Evolutionary conservation across 1,140 invertebrate genomes (phyloP).

Genomic region (Tenebrio molitor): DNA sequence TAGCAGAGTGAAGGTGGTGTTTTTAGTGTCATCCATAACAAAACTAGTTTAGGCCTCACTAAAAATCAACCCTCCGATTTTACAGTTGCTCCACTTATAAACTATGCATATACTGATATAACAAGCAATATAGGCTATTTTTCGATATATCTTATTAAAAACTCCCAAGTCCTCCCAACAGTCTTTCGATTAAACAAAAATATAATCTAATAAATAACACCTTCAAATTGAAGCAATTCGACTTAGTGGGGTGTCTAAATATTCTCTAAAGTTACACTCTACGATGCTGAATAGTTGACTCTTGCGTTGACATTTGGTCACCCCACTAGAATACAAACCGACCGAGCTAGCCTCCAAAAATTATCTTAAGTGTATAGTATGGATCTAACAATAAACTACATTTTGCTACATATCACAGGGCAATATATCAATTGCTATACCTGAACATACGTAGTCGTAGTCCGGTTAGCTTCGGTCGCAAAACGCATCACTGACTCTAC

Average conservation of each 20-base stretch:
- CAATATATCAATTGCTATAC: constrained; percentile 57
- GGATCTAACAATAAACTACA: constrained; percentile 43
- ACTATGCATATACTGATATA: constrained; percentile 43
- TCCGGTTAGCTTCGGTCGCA: constrained; percentile 48
- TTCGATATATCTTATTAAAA: constrained; percentile 35
- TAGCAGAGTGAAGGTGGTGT: constrained; percentile 35
- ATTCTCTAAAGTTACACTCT: too few species aligned
- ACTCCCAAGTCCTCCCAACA: constrained; percentile 32
- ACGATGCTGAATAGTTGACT: too few species aligned
- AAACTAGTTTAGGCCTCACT: constrained; percentile 10
- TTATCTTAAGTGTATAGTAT: constrained; percentile 9
- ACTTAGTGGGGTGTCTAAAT: constrained; percentile 11
- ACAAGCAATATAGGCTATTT: constrained; percentile 46
- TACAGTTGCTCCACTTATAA: constrained; percentile 41
- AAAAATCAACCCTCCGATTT: constrained; percentile 31
- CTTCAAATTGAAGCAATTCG: constrained; percentile 6
- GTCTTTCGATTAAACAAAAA: constrained; percentile 45
- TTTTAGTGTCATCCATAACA: constrained; percentile 27
- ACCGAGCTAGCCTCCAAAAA: constrained; percentile 46
- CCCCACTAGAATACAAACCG: constrained; percentile 38
- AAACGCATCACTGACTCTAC: constrained; percentile 46
- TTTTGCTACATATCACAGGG: constrained; percentile 56
- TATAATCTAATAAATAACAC: constrained; percentile 33
- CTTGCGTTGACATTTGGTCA: too few species aligned
- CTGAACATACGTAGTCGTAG: constrained; percentile 47